These are phyloP conservation scores for Psilanteris sp. DNA, from an alignment of 1,140 invertebrate genomes.

Conservation along the genomic window DNA sequence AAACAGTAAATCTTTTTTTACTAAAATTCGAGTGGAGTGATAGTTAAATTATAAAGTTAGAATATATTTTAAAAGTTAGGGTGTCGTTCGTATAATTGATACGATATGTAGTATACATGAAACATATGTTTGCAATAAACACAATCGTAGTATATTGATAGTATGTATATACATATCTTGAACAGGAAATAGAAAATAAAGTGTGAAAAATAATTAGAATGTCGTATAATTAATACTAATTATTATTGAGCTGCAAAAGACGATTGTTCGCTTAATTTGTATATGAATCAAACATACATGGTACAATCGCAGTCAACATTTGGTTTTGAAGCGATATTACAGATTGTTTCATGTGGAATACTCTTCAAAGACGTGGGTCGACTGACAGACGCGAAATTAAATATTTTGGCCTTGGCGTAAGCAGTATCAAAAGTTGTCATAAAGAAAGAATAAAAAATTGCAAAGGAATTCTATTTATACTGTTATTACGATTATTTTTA, in stretches of 20 bases:
- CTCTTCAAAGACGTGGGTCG: neutral
- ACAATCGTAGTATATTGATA: too few species aligned
- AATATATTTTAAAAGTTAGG: too few species aligned
- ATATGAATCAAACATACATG: conserved; percentile 10
- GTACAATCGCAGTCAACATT: conserved; percentile 13
- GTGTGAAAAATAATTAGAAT: conserved; percentile 33
- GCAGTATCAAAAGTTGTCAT: neutral
- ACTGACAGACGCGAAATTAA: conserved; percentile 13
- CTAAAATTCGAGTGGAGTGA: too few species aligned
- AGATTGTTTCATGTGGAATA: conserved; percentile 11
- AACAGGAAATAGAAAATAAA: conserved; percentile 3
- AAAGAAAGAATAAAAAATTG: too few species aligned
- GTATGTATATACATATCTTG: neutral
- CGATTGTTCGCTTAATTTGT: conserved; percentile 16
- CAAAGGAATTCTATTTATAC: too few species aligned
- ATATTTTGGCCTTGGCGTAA: conserved; percentile 12
- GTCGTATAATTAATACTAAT: conserved; percentile 17
- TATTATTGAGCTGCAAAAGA: neutral
- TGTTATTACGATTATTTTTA: too few species aligned
- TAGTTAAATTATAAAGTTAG: too few species aligned
- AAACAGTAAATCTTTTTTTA: too few species aligned
- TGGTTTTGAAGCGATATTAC: neutral
- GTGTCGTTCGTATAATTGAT: too few species aligned
- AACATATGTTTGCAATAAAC: neutral
- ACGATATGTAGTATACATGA: too few species aligned